phyloP scores from a whole-genome alignment of 2,888 invertebrate species.

The Carterocephalus palaemon region DNA sequence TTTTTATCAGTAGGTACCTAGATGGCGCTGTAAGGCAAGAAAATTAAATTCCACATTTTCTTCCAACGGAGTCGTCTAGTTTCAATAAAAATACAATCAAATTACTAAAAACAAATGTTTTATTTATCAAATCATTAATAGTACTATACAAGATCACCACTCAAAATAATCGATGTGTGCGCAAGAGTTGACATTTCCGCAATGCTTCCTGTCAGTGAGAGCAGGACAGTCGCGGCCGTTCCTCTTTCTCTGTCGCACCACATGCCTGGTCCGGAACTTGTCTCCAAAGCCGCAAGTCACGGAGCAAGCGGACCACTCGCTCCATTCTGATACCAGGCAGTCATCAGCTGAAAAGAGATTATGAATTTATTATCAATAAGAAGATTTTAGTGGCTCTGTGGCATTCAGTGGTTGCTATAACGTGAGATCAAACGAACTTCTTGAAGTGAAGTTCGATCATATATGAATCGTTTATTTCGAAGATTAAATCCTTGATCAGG shows the following conservation, averaged over 20 bases:
- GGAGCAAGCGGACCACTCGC: conserved; percentile 90
- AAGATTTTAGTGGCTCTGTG: too few relatives aligned
- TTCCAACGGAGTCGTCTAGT: too few relatives aligned
- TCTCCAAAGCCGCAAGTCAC: conserved; percentile 93
- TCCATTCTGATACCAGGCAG: conserved; percentile 91
- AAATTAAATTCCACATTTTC: too few relatives aligned
- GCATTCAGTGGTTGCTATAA: too few relatives aligned
- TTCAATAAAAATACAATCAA: not conserved
- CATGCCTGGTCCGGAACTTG: conserved; percentile 85
- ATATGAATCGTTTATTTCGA: too few relatives aligned
- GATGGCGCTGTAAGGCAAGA: too few relatives aligned
- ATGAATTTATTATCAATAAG: not conserved
- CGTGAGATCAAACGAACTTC: too few relatives aligned
- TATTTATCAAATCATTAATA: too few relatives aligned
- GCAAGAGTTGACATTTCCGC: conserved; percentile 63
- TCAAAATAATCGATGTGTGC: conserved; percentile 63
- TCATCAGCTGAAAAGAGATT: conserved; percentile 82
- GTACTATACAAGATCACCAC: conserved; percentile 48
- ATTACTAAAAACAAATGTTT: not conserved
- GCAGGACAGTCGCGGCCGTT: conserved; percentile 81
- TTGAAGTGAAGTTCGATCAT: too few relatives aligned
- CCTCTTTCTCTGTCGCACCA: conserved; percentile 84
- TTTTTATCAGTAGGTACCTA: not conserved
- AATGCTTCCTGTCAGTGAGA: conserved; percentile 56
- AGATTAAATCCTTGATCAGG: too few relatives aligned